Evolutionary conservation across 2,797 vertebrate species (phyloP), one percentile per base, ranked within the genome.

Genomic region (Sebastes oblongus): DNA sequence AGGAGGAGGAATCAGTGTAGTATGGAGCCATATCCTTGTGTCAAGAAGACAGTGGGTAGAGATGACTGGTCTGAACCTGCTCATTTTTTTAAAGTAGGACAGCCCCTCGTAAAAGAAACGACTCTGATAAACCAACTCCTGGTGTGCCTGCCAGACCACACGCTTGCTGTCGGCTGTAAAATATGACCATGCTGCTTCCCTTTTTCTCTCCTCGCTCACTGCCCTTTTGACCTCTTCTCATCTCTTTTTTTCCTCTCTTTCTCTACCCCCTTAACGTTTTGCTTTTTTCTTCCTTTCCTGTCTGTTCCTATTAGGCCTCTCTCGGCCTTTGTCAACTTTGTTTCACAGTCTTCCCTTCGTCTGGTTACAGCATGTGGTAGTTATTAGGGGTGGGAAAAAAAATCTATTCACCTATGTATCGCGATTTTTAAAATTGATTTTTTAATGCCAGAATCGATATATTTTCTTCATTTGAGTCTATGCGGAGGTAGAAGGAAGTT

Each of bases 111-210:
- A 88, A 92, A 92, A 77, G 58, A 67, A 89, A 83, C 36, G 16
- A 68, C 72, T 64, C 78, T 84, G 87, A 91, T 92, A 91, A 94
- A 93, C 54, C n/a, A 78, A 82, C 73, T 88, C 84, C 86, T 73
- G 78, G 59, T 79, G 66, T 36, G 72, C 70, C 87, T 86, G 86
- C 84, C 83, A 86, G 89, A 90, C 89, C 82, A 83, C 91, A 92
- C 61, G 82, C 70, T 87, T 54, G 78, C 88, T 87, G 77, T 93
- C 80, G 25, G 77, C 86, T 88, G 65, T 90, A 87, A 93, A 91
- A 92, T 89, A 92, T 69, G 75, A 77, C 85, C 81, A 18, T 2
- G 32, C 80, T 55, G 66, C 73, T 85, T 89, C 83, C 74, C 55
- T 55, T 81, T 87, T 89, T 79, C 82, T 70, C 66, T 65, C 70